phyloP scores from a whole-genome alignment of 2,888 invertebrate species.

The Malachius bipustulatus region DNA sequence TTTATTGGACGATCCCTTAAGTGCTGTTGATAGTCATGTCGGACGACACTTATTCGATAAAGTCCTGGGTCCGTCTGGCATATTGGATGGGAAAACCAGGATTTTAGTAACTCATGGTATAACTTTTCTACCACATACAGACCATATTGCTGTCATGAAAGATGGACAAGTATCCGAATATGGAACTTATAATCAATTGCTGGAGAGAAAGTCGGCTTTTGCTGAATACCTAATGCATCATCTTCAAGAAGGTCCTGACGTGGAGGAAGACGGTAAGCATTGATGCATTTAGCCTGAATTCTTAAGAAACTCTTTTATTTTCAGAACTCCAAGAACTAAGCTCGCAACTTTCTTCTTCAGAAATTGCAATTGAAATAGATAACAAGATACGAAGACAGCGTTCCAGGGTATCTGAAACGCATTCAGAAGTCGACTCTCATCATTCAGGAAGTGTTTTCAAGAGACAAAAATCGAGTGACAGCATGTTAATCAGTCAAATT shows the following conservation, averaged over 20 bases:
- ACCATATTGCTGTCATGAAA: slow-evolving; percentile 81
- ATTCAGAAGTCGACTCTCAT: slow-evolving; percentile 53
- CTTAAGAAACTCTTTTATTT: no score
- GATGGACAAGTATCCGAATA: slow-evolving; percentile 78
- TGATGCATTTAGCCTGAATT: no score
- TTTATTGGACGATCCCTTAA: slow-evolving; percentile 89
- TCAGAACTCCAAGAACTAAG: no score
- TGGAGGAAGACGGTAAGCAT: slow-evolving; percentile 35
- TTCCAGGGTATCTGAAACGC: slow-evolving; percentile 59
- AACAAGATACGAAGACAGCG: slow-evolving; percentile 54
- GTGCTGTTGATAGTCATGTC: slow-evolving; percentile 94
- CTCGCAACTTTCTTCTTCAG: no score
- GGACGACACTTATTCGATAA: slow-evolving; percentile 96
- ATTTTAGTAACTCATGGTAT: slow-evolving; percentile 92
- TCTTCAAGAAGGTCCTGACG: slow-evolving; percentile 52
- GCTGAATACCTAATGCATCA: slow-evolving; percentile 75
- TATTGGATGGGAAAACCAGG: slow-evolving; percentile 69
- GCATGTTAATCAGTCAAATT: no score
- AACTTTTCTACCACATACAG: slow-evolving; percentile 81
- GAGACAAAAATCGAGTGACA: slow-evolving; percentile 35
- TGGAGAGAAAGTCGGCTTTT: slow-evolving; percentile 75
- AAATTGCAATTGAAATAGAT: slow-evolving; percentile 46
- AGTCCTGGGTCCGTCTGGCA: slow-evolving; percentile 70
- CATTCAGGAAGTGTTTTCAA: slow-evolving; percentile 36
- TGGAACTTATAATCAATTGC: slow-evolving; percentile 80